Percentiles rank a stretch among this genome's conserved stretches.
phyloP scores from a whole-genome alignment of 1,140 invertebrate genomes.

The Penaeus vannamei region DNA sequence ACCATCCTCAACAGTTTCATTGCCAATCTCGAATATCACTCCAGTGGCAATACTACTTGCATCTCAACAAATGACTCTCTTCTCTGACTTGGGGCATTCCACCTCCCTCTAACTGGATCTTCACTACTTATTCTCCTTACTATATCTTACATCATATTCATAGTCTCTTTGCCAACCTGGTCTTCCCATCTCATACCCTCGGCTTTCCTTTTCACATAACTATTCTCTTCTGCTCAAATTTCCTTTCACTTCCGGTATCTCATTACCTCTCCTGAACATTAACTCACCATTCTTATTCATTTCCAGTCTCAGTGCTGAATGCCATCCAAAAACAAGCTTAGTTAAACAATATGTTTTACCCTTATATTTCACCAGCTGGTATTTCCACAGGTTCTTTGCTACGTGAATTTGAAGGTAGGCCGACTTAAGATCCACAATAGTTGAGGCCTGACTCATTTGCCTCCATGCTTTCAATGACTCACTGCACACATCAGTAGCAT shows the following conservation, averaged over 20 bases:
- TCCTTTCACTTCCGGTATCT: not conserved
- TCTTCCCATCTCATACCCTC: not conserved
- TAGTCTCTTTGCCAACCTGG: too few relatives aligned
- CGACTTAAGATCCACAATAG: constrained; percentile 26
- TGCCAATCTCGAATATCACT: too few relatives aligned
- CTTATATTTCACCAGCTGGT: constrained; percentile 33
- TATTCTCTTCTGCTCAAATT: not conserved
- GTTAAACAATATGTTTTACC: constrained; percentile 3
- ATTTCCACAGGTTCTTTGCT: constrained; percentile 21
- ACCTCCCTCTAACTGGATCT: too few relatives aligned
- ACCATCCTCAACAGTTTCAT: not conserved
- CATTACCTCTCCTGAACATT: not conserved
- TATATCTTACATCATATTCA: too few relatives aligned
- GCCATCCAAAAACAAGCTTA: not conserved
- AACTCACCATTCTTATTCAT: constrained; percentile 15
- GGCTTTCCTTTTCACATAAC: not conserved
- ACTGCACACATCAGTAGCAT: constrained; percentile 12
- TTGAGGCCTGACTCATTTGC: not conserved
- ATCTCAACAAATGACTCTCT: too few relatives aligned
- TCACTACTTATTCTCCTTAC: too few relatives aligned
- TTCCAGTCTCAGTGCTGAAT: not conserved
- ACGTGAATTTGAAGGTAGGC: constrained; percentile 13
- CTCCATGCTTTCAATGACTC: constrained; percentile 24
- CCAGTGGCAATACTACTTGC: too few relatives aligned
- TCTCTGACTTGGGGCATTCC: too few relatives aligned